These are phyloP conservation scores for Austrolebias charrua DNA, from an alignment of 2,797 vertebrate genomes.

Conservation along the genomic window DNA sequence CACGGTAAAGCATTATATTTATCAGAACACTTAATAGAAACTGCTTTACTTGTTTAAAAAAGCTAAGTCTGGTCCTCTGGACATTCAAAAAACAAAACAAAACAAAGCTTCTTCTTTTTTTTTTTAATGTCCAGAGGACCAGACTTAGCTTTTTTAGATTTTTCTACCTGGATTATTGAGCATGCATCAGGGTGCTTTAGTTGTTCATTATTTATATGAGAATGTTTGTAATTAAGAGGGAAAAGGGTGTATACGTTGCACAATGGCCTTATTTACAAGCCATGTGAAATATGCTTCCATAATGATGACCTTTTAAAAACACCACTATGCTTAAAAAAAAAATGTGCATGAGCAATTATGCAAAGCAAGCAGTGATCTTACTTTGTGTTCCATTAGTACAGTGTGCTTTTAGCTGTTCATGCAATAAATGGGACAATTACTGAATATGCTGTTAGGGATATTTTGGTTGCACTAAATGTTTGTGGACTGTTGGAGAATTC, in stretches of 20 bases:
- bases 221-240: constrained; percentile 26
- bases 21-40: neutral
- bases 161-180: no score
- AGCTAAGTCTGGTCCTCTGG: no score
- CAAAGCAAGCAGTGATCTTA: constrained; percentile 33
- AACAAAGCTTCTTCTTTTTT: no score
- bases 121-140: no score
- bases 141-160: no score
- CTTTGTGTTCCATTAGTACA: constrained; percentile 33
- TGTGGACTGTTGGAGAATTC: constrained; percentile 24
- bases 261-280: constrained; percentile 22
- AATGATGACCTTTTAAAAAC: constrained; percentile 26
- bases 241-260: constrained; percentile 20
- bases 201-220: constrained; percentile 14
- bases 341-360: constrained; percentile 40
- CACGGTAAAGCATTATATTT: no score
- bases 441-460: constrained; percentile 41
- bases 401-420: constrained; percentile 55
- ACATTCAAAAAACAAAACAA: no score
- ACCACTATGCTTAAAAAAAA: constrained; percentile 7
- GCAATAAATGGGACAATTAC: constrained; percentile 62
- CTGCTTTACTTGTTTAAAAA: neutral
- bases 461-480: constrained; percentile 29
- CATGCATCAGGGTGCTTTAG: no score
- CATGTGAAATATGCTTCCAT: constrained; percentile 36